Base-by-base conservation (phyloP, 1,140 invertebrate genomes). In the Berghia stephanieae region DNA sequence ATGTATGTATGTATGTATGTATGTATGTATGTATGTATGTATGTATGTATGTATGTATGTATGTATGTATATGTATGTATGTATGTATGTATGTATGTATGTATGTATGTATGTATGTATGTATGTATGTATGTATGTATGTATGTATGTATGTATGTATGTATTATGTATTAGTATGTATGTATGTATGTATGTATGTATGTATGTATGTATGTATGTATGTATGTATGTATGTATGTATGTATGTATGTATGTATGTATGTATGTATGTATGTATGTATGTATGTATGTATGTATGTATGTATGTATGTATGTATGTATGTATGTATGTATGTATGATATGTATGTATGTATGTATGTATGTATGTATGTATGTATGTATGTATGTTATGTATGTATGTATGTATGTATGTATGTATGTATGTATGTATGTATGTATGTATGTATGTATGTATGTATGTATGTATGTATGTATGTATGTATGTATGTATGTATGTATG, bases 401-500 rank as follows among this genome's bases (percentile, higher is more conserved):
- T 63, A 67, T 67, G 63, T 38, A 67, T 34, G 63, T 40, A 40
- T 40, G 10, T 40, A 40, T 68, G 36, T 68, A 68, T 40, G 66
- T 42, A 68, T 38, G n/a, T n/a, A n/a, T n/a, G n/a, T n/a, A n/a
- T n/a, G n/a, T n/a, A n/a, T n/a, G n/a, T 36, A 36, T 67, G 16
- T 36, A 6, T 18, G 66, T 68, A n/a, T n/a, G 5, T n/a, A 68
- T 67, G 36, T 67, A 67, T 67, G 36, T 67, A 67, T 67, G 36
- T 67, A 67, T 67, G 36, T 38, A 67, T 38, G 36, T 67, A 67
- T 67, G 36, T 67, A 67, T 67, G 36, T 67, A 67, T 67, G 36
- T 67, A 67, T 67, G 36, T 67, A 38, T 67, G 63, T 67, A 67
- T 67, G 36, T 67, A 67, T 67, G 36, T 67, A 67, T 67, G 36